Conservation (phyloP, 2,888 invertebrate species). For the Macrostomum cliftonense region DNA sequence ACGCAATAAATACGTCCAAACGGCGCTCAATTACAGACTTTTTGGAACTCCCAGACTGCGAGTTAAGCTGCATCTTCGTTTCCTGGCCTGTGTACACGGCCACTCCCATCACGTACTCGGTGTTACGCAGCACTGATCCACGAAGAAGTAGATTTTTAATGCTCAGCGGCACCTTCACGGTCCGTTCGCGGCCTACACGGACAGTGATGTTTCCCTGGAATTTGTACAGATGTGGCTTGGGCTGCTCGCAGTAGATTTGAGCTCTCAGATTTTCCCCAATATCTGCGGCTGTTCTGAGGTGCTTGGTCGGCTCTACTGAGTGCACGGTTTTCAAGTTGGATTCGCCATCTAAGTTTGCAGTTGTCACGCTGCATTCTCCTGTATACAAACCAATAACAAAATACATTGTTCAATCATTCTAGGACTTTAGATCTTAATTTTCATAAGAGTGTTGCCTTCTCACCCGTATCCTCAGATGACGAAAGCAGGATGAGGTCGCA, state of each 20-base stretch:
- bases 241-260: constrained; percentile 53
- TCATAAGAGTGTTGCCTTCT: no score
- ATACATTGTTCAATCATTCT: no score
- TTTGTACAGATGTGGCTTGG: constrained; percentile 55
- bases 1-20: constrained; percentile 53
- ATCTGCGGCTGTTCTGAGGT: constrained; percentile 23
- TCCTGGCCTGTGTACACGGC: constrained; percentile 64
- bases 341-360: constrained; percentile 69
- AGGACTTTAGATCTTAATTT: no score
- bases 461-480: constrained; percentile 50
- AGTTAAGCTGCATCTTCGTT: constrained; percentile 63
- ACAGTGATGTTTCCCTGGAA: constrained; percentile 40
- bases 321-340: constrained; percentile 48
- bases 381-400: no score
- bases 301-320: constrained; percentile 21
- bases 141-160: constrained; percentile 57
- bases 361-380: constrained; percentile 57
- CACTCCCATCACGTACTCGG: constrained; percentile 52
- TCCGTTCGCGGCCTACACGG: no score
- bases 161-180: constrained; percentile 35
- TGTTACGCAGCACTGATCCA: constrained; percentile 60
- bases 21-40: constrained; percentile 48
- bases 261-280: constrained; percentile 37
- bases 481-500: constrained; percentile 59
- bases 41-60: constrained; percentile 52